These are phyloP conservation scores for Tipula vernalis DNA, from an alignment of 2,888 invertebrate genomes.

Conservation along the genomic window DNA sequence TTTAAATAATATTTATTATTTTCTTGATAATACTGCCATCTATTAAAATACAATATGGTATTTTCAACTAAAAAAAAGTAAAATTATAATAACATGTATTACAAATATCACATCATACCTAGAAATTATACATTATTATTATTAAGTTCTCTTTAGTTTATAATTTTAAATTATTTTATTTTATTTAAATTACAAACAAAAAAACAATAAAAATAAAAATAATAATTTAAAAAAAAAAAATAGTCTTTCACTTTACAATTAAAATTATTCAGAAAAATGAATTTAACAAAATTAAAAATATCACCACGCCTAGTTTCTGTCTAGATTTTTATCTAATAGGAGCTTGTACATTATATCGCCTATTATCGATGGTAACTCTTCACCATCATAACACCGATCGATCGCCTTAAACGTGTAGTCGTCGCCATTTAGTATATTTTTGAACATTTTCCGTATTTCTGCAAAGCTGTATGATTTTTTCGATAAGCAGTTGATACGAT, in stretches of 20 bases:
- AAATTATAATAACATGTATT: not conserved
- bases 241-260: not conserved
- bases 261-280: not conserved
- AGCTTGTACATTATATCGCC: not conserved
- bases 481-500: not conserved
- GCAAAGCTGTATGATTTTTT: not conserved
- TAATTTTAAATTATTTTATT: not conserved
- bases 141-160: not conserved
- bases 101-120: not conserved
- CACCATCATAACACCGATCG: not conserved
- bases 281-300: not conserved
- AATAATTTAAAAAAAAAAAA: not conserved
- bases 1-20: not conserved
- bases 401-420: not conserved
- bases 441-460: not conserved
- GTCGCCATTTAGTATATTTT: not conserved
- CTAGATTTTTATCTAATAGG: not conserved
- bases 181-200: not conserved
- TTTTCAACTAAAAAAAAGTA: not conserved
- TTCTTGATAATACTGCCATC: not conserved
- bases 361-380: not conserved
- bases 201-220: not conserved
- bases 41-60: not conserved
- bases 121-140: not conserved
- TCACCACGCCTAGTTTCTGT: not conserved